Base-by-base conservation (phyloP, 2,888 invertebrate genomes). In the Caenorhabditis sp. region DNA sequence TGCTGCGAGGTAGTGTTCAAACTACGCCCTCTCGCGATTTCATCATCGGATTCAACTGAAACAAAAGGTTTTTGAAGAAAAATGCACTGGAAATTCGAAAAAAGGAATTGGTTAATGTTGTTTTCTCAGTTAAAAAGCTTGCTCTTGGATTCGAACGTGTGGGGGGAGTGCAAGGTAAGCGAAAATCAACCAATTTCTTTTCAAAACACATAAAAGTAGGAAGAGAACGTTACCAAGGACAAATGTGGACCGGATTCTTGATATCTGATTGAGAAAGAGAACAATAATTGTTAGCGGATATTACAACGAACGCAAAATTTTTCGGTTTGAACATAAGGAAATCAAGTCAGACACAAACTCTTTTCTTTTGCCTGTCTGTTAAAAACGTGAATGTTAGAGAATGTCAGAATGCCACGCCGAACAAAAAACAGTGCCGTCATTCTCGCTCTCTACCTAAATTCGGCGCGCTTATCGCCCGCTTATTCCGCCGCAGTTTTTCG, bases 381-480 rank as follows among this genome's bases (percentile, higher is more conserved):
- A 59, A 27, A 46, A 32, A 32, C 27, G 41, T 62, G 62, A 50
- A 62, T 63, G 65, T 65, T 65, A 65, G 65, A 65, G 52, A 65
- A 41, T 45, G 50, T 52, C 43, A 46, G n/a, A n/a, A n/a, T n/a
- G n/a, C n/a, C 70, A 59, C 59, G 59, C 32, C 70, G 46, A 68
- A 70, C 41, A n/a, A 58, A 58, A 68, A 27, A 27, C 2, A 22
- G 7, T 58, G 50, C 58, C 58, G 30, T 39, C 20, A 48, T 48
- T 48, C 26, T n/a, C 15, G 22, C 8, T 13, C 46, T 41, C 72
- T 72, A 95, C 95, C 95, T 95, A 95, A 92, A 92, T 95, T 94
- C 89, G 95, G 95, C 90, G 95, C 95, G 89, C 95, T 95, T 89
- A 93, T 93, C 91, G 94, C 94, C 91, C 92, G 92, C 91, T 91